These are phyloP conservation scores for Equus przewalskii DNA, from an alignment of 2,113 vertebrate genomes.

Conservation along the genomic window DNA sequence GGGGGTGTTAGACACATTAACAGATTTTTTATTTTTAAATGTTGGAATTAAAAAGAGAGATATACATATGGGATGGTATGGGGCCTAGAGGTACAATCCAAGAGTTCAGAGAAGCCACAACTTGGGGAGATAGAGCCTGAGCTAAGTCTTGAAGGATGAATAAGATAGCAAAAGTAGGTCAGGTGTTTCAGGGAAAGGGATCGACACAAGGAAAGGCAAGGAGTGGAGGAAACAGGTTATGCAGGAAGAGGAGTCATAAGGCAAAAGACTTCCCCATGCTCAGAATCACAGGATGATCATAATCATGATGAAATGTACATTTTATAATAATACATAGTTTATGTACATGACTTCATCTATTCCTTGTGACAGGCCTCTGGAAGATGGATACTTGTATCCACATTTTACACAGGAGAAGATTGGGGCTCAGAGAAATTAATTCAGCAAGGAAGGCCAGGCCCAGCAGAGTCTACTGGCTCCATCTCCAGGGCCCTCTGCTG, in stretches of 20 bases:
- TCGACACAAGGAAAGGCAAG: neutral
- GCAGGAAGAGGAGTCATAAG: neutral
- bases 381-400: neutral
- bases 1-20: neutral
- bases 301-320: neutral
- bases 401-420: neutral
- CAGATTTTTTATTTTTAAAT: neutral
- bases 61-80: too few relatives aligned
- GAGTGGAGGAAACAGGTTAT: neutral
- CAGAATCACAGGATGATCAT: neutral
- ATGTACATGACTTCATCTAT: neutral
- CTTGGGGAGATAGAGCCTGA: neutral
- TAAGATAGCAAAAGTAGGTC: neutral
- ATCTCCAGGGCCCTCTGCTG: neutral
- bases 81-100: too few relatives aligned
- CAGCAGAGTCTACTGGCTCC: neutral
- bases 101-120: neutral
- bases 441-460: neutral
- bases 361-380: neutral
- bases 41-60: neutral
- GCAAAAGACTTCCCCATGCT: neutral
- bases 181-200: neutral
- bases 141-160: neutral
- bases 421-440: neutral
- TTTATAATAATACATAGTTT: neutral